Conservation (phyloP, 2,113 vertebrate species). For the Paradisaea rubra region DNA sequence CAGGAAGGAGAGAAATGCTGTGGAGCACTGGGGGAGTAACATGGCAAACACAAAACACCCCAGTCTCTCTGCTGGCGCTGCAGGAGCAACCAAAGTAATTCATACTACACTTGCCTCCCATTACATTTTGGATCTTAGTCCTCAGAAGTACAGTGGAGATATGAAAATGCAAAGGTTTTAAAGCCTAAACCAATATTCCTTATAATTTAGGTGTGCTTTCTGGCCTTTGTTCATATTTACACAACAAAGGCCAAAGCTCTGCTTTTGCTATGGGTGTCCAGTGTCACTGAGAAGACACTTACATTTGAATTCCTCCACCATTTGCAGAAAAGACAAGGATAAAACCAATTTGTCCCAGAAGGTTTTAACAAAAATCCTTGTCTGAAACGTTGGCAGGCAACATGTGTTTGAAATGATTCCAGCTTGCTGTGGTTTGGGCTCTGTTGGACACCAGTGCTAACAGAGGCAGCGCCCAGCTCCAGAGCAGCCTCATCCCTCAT, state of each 20-base stretch:
- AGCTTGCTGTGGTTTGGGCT: not conserved
- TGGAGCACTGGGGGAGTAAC: not conserved
- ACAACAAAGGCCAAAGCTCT: not conserved
- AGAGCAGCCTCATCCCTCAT: not conserved
- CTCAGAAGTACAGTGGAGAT: not conserved
- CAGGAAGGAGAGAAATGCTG: not conserved
- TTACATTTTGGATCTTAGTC: not conserved
- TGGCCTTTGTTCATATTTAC: not conserved
- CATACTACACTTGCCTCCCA: not conserved
- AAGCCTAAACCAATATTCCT: not conserved
- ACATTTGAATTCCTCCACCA: not conserved
- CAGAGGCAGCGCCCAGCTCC: rapidly evolving
- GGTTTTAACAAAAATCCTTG: not conserved
- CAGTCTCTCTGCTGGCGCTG: not conserved
- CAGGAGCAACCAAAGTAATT: not conserved
- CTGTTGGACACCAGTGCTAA: rapidly evolving
- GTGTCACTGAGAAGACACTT: not conserved
- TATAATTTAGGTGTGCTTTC: not conserved
- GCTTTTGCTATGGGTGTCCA: not conserved
- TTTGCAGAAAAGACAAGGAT: not conserved
- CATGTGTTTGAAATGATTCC: not conserved
- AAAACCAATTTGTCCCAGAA: not conserved
- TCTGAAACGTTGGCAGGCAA: not conserved
- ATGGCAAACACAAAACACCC: not conserved
- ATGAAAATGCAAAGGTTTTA: not conserved